phyloP scores from a whole-genome alignment of 2,888 invertebrate species.

The Drosophila recens region DNA sequence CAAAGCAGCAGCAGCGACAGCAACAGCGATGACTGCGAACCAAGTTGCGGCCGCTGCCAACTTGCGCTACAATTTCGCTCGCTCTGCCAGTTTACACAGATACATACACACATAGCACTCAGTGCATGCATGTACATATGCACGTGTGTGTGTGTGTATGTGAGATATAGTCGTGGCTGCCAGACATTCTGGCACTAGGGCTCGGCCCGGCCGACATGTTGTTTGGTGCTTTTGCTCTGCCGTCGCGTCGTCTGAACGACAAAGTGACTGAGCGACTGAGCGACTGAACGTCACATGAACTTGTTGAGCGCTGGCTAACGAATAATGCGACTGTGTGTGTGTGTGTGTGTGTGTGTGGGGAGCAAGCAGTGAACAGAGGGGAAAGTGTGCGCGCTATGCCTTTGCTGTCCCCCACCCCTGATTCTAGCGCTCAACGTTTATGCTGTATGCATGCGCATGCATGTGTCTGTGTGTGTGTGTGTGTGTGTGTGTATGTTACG shows the following conservation, averaged over 20 bases:
- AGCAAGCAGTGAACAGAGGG: conserved; percentile 1
- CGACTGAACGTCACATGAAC: conserved; percentile 55
- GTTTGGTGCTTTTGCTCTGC: conserved; percentile 52
- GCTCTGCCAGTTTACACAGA: conserved; percentile 65
- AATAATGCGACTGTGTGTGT: conserved; percentile 8
- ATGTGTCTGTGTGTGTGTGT: conserved; percentile 3
- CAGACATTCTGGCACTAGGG: conserved; percentile 84
- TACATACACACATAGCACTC: conserved; percentile 16
- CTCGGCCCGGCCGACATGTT: conserved; percentile 57
- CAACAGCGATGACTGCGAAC: conserved; percentile 43
- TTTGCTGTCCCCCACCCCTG: conserved; percentile 24
- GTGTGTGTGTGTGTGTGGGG: conserved; percentile 12
- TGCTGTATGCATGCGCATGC: conserved; percentile 30
- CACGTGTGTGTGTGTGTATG: conserved; percentile 28
- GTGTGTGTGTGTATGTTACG: conserved; percentile 28
- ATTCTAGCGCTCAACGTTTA: conserved; percentile 32
- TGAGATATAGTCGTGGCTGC: conserved; percentile 73
- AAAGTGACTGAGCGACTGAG: conserved; percentile 65
- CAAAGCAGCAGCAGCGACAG: conserved; percentile 31
- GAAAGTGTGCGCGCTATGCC: conserved; percentile 32
- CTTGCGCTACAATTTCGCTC: conserved; percentile 77
- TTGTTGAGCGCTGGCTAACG: conserved; percentile 38
- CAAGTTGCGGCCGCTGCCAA: conserved; percentile 65
- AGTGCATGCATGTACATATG: conserved; percentile 34
- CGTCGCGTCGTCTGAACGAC: conserved; percentile 41